A percentile compares a stretch with the other conserved stretches of the same genome.
These are phyloP conservation scores for Telenomus remus DNA, from an alignment of 1,140 invertebrate genomes.

Conservation along the genomic window DNA sequence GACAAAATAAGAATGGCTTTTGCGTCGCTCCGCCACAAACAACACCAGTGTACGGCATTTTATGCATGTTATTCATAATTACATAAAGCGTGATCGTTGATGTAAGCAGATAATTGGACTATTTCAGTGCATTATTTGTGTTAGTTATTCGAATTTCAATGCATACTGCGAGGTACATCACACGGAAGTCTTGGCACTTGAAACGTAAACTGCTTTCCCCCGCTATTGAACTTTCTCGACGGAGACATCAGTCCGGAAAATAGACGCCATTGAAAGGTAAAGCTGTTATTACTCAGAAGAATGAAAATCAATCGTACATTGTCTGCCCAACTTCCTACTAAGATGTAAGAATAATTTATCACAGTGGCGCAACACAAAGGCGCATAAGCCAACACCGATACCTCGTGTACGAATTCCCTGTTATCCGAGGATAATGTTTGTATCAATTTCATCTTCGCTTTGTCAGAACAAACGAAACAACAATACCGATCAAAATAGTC, in stretches of 20 bases:
- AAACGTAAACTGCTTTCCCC: conserved; percentile 62
- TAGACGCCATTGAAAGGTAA: conserved; percentile 55
- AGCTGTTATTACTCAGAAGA: conserved; percentile 55
- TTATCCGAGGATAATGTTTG: too few species aligned
- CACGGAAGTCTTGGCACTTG: conserved; percentile 56
- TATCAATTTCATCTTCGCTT: too few species aligned
- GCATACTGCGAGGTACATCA: conserved; percentile 25
- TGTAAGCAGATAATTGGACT: conserved; percentile 31
- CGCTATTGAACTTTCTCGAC: conserved; percentile 59
- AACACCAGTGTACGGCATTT: background rate
- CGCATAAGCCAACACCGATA: too few species aligned
- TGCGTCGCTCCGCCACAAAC: too few species aligned
- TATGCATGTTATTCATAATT: conserved; percentile 26
- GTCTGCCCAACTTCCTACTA: conserved; percentile 39
- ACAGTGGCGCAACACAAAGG: background rate
- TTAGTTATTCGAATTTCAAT: conserved; percentile 31
- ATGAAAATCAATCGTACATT: conserved; percentile 54
- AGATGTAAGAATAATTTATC: conserved; percentile 46
- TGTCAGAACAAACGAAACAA: too few species aligned
- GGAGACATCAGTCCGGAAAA: conserved; percentile 55
- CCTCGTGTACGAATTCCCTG: too few species aligned
- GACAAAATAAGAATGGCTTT: background rate
- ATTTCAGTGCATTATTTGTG: conserved; percentile 27
- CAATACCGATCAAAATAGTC: too few species aligned
- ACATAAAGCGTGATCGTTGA: conserved; percentile 20